A percentile compares a stretch with the other conserved stretches of the same genome.
These are phyloP conservation scores for Phallusia fumigata DNA, from an alignment of 23 tunicate genomes.

Conservation along the genomic window DNA sequence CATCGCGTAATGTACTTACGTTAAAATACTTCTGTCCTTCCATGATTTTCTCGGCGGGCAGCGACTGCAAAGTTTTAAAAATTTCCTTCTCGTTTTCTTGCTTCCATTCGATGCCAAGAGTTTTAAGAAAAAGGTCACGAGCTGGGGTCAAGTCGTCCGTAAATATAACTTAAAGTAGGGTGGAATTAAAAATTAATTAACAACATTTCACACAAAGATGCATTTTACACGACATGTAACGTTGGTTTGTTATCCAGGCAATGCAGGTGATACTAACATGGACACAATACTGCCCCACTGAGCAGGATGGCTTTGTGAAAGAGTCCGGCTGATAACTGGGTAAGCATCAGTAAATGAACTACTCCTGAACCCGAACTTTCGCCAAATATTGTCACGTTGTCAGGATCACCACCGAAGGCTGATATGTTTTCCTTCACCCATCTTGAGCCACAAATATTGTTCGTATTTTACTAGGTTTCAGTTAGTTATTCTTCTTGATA, in stretches of 20 bases:
- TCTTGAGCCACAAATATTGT: conserved; percentile 14
- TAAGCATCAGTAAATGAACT: conserved; percentile 58
- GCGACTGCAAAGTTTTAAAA: neutral
- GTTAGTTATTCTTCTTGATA: too few species aligned
- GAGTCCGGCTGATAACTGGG: conserved; percentile 50
- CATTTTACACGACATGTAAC: too few species aligned
- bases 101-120: conserved; percentile 2
- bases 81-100: neutral
- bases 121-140: neutral
- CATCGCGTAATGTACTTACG: too few species aligned
- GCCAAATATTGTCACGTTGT: conserved; percentile 51
- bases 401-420: conserved; percentile 61
- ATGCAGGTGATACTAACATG: conserved; percentile 25
- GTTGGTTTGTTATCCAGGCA: too few species aligned
- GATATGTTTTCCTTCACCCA: conserved; percentile 47
- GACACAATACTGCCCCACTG: conserved; percentile 52
- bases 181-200: too few species aligned
- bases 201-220: too few species aligned
- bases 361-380: conserved; percentile 64
- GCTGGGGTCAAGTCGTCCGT: neutral
- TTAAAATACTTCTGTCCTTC: neutral
- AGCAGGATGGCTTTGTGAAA: conserved; percentile 80
- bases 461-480: neutral
- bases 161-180: neutral
- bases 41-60: neutral